Conservation (phyloP, 2,888 invertebrate species). For the Tachina grossa region DNA sequence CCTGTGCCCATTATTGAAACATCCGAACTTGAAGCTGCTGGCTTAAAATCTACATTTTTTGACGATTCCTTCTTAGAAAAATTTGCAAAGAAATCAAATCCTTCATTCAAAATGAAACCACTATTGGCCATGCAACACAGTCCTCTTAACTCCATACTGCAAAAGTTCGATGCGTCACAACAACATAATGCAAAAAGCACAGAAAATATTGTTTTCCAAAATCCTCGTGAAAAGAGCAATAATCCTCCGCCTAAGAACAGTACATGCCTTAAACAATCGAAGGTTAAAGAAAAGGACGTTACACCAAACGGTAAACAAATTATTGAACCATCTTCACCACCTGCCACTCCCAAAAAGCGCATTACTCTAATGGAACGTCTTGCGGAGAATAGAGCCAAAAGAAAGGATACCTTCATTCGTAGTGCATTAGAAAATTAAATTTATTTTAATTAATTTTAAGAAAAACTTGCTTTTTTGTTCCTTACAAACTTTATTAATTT, state of each 20-base stretch:
- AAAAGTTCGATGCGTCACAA: constrained; percentile 78
- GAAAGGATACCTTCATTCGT: constrained; percentile 64
- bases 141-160: constrained; percentile 77
- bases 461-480: not conserved
- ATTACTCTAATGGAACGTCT: constrained; percentile 71
- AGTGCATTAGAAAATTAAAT: constrained; percentile 68
- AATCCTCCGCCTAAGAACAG: constrained; percentile 31
- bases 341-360: constrained; percentile 73
- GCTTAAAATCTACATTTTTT: constrained; percentile 73
- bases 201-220: constrained; percentile 21
- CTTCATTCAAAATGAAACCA: constrained; percentile 75
- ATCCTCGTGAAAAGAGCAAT: not conserved
- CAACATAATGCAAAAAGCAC: constrained; percentile 51
- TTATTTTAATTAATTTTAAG: constrained; percentile 1
- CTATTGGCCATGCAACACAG: constrained; percentile 74
- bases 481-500: not conserved
- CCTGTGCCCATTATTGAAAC: constrained; percentile 72
- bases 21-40: constrained; percentile 74
- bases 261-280: constrained; percentile 7
- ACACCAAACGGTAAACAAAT: constrained; percentile 74
- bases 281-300: constrained; percentile 37
- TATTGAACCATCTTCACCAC: constrained; percentile 71
- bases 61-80: constrained; percentile 80
- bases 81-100: constrained; percentile 78
- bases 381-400: constrained; percentile 70